Evolutionary conservation across 2,113 vertebrate species (phyloP), one percentile per base, ranked within the genome.

Genomic region (Mirounga angustirostris): DNA sequence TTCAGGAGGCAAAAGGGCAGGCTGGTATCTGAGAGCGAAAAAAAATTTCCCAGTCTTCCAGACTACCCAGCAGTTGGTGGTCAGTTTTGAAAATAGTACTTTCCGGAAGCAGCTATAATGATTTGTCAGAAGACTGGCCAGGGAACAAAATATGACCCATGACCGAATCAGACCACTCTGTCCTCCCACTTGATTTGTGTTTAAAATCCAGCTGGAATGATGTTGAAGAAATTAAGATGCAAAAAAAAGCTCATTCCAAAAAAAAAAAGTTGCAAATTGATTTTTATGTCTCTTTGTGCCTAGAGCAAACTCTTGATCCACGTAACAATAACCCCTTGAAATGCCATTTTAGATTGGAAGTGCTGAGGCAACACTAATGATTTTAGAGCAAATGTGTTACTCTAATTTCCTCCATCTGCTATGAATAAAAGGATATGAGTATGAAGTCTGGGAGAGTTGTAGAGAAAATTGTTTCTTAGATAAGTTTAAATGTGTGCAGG

Each of bases 361-460:
- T 97, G 90, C 97, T 94, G 81, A 85, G 73, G 84, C 92, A 96
- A 96, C 95, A 86, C 97, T 98, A 93, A 97, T 97, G 94, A 93
- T 94, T 97, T 97, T 69, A 96, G 90, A 97, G 78, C 88, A 98
- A 98, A 97, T 98, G 91, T 96, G 95, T 96, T 87, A 54, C 91
- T 97, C 93, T 91, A 74, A 97, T 98, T 97, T 97, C 58, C 91
- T 97, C 97, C 97, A 97, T 98, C 98, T 98, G 98, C 93, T 97
- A 65, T 86, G 92, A 95, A 97, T 97, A 89, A 97, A 97, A 94
- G 30, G 19, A 93, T 97, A 82, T 74, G 82, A 89, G 50, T 50
- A 86, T 94, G 26, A 97, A 98, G 85, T 96, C 88, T 97, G 61
- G 79, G 58, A 97, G 88, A 95, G 15, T 81, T 93, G 46, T 91